Conservation (phyloP, 2,797 vertebrate genomes). For the Eulemur mongoz region DNA sequence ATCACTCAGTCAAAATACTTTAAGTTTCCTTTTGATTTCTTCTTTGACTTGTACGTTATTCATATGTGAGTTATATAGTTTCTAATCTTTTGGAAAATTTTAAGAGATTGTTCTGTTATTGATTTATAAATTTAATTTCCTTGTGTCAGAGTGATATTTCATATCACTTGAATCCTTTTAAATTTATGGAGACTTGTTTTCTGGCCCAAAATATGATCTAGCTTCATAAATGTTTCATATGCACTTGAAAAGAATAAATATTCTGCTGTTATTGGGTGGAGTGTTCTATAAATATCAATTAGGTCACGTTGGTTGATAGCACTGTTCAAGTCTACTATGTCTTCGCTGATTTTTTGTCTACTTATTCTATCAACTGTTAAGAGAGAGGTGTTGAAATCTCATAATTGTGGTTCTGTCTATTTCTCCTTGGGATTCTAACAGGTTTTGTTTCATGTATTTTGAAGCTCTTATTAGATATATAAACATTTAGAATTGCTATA, state of each 20-base stretch:
- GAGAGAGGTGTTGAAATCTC: neutral
- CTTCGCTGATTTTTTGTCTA: neutral
- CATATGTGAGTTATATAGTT: neutral
- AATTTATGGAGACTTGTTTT: slow-evolving; percentile 15
- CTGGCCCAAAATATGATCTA: neutral
- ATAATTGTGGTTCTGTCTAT: neutral
- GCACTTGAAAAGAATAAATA: neutral
- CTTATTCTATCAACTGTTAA: neutral
- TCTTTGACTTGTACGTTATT: slow-evolving; percentile 27
- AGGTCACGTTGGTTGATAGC: neutral
- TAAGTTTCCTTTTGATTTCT: slow-evolving; percentile 21
- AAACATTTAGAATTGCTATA: neutral
- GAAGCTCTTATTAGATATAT: neutral
- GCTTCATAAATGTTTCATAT: neutral
- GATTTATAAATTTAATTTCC: slow-evolving; percentile 35
- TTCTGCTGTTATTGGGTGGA: neutral
- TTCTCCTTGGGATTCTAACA: neutral
- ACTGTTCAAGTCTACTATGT: neutral
- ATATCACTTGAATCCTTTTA: neutral
- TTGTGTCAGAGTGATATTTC: neutral
- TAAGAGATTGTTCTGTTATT: neutral
- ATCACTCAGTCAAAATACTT: neutral
- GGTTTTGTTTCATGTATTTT: slow-evolving; percentile 26
- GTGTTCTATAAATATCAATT: neutral
- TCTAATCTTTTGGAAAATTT: slow-evolving; percentile 25